Base-by-base conservation (phyloP, 2,888 invertebrate genomes). In the Agrypnus murinus region DNA sequence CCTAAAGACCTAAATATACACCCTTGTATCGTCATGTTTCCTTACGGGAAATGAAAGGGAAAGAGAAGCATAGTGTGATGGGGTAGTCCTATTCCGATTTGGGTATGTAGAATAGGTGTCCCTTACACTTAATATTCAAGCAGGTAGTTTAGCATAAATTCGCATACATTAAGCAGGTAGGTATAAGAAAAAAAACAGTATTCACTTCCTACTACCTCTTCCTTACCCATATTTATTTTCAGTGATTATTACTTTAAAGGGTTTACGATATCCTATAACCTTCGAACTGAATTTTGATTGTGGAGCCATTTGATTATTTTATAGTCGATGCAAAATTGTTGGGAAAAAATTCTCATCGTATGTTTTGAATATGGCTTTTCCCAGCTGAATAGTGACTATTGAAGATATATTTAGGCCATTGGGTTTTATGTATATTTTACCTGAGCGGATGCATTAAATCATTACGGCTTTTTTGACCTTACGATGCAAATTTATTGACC, bases 111-210 rank as follows among this genome's bases (percentile, higher is more conserved):
- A 82, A 83, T 81, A 79, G 86, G 86, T 85, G 85, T 86, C 85
- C 83, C 82, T 85, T 85, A 84, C 86, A 85, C 85, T 85, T 85
- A 85, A 85, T 85, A 86, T 85, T 82, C 85, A 84, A 84, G 85
- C 86, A 86, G 86, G 86, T 86, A 86, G 83, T 81, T 83, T 78
- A 80, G 84, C 83, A 84, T 84, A 84, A 82, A 83, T 85, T 85
- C 84, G 84, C 86, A 85, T 85, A 85, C 79, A 84, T 85, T 85
- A 85, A 80, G 82, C 85, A 86, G 85, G 85, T 85, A 86, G 85
- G 81, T 79, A 84, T 25, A 25, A 25, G 5, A 25, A 25, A 25
- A 84, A 84, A 84, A 84, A 77, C 75, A 70, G 71, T 81, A 74
- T 73, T 74, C 72, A 74, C 80, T 81, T 81, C 81, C 80, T 79